Evolutionary conservation across 2,888 invertebrate genomes (phyloP), one percentile per base, ranked within the genome.

Genomic region (Ephialtes manifestator): DNA sequence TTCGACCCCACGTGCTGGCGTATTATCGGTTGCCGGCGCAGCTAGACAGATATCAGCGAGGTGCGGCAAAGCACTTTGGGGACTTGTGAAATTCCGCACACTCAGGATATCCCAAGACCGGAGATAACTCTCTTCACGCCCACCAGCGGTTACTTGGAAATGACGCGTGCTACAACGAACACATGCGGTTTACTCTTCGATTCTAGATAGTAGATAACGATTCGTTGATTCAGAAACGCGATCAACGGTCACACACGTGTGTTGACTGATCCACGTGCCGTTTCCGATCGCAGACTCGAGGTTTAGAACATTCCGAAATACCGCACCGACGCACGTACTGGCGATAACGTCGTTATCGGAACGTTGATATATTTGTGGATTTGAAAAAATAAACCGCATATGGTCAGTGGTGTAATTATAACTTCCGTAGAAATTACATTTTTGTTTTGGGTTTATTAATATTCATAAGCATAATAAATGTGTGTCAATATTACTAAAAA

Each of bases 211-310:
- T 10, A 20, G 46, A 60, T 65, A 48, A 74, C 58, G 28, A 46
- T 74, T 74, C 18, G 18, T 15, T 20, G 11, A 20, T 15, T 58
- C 13, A 31, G 20, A 7, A 18, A 39, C 2, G 1, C 58, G 55
- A 72, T 55, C n/a, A 43, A 43, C 72, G 72, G 18, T 55, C 55
- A 35, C 39, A 24, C 55, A 71, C 58, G 72, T 58, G 55, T 20
- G 55, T 55, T 39, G 43, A 24, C 18, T 35, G 39, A 46, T 60
- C 43, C 43, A 58, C 46, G 43, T 28, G 28, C 24, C 58, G 58
- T 28, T 58, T 72, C 43, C 58, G 72, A 24, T 46, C 43, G 8
- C 1, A 4, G 43, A 28, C n/a, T 46, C 15, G 7, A 46, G 7
- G 28, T 46, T 74, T 74, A 60, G 46, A 15, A 15, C 46, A 24